Conservation (phyloP, 64 coral and sea anemone genomes). For the Dendronephthya gigantea region DNA sequence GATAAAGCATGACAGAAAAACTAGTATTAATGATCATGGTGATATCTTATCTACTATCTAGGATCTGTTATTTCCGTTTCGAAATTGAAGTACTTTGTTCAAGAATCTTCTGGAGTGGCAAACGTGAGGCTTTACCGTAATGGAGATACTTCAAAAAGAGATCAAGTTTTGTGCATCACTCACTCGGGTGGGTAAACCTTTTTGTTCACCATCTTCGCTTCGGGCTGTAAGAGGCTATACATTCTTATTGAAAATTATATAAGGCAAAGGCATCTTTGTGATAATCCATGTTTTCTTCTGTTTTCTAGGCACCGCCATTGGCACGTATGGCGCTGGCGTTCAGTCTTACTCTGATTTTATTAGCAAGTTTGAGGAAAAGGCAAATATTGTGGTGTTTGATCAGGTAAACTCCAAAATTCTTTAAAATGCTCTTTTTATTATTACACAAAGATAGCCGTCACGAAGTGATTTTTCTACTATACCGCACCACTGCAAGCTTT, state of each 20-base stretch:
- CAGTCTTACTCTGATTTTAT: slow-evolving; percentile 87
- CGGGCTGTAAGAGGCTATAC: too few species aligned
- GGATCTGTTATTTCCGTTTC: slow-evolving; percentile 39
- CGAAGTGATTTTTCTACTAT: too few species aligned
- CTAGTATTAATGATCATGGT: too few species aligned
- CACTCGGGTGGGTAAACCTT: slow-evolving; percentile 7
- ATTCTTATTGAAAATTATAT: too few species aligned
- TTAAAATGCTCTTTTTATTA: background rate
- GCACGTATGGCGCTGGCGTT: slow-evolving; percentile 34
- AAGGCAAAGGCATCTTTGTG: background rate
- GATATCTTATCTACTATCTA: too few species aligned
- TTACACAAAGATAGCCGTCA: too few species aligned
- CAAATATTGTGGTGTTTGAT: slow-evolving; percentile 51
- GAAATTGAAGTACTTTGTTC: slow-evolving; percentile 20
- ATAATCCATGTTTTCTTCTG: background rate
- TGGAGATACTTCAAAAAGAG: slow-evolving; percentile 35
- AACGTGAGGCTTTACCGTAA: slow-evolving; percentile 33
- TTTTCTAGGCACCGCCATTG: slow-evolving; percentile 56
- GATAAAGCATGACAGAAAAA: too few species aligned
- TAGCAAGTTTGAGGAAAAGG: slow-evolving; percentile 26
- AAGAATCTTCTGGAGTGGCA: slow-evolving; percentile 34
- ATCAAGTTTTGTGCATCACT: slow-evolving; percentile 26
- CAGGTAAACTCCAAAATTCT: slow-evolving; percentile 31
- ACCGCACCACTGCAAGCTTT: too few species aligned
- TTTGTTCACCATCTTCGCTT: too few species aligned